Percentiles rank a stretch among this genome's conserved stretches.
Conservation (phyloP, 1,140 invertebrate species). For the Drosophila pallidifrons region DNA sequence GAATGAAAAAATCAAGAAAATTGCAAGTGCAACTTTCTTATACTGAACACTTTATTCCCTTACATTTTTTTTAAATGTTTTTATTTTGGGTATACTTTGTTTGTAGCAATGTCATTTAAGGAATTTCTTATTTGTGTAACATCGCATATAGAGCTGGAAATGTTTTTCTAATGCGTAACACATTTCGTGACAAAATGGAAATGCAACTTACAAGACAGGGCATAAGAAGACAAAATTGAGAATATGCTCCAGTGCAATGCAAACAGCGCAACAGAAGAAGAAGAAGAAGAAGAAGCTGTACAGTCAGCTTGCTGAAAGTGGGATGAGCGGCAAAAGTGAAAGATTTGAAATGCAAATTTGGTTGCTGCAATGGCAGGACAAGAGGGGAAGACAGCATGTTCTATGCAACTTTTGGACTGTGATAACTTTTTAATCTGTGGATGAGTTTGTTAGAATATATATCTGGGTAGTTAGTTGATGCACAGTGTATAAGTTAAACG, state of each 20-base stretch:
- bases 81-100: background rate
- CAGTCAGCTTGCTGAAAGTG: background rate
- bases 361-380: constrained; percentile 21
- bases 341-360: constrained; percentile 71
- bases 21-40: constrained; percentile 6
- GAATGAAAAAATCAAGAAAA: constrained; percentile 39
- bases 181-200: constrained; percentile 5
- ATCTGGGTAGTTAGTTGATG: background rate
- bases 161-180: background rate
- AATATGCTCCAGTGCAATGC: constrained; percentile 39
- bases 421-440: constrained; percentile 21
- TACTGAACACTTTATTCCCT: constrained; percentile 3
- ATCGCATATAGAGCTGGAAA: background rate
- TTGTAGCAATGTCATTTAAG: background rate
- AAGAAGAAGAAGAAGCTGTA: background rate
- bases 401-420: constrained; percentile 15
- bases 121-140: background rate
- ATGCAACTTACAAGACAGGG: background rate
- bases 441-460: constrained; percentile 19
- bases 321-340: background rate
- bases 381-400: constrained; percentile 17
- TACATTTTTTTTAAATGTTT: background rate
- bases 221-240: constrained; percentile 5
- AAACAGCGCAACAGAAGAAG: constrained; percentile 31
- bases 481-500: background rate